Conservation (phyloP, 1,140 invertebrate genomes). For the Melanaphis sacchari region DNA sequence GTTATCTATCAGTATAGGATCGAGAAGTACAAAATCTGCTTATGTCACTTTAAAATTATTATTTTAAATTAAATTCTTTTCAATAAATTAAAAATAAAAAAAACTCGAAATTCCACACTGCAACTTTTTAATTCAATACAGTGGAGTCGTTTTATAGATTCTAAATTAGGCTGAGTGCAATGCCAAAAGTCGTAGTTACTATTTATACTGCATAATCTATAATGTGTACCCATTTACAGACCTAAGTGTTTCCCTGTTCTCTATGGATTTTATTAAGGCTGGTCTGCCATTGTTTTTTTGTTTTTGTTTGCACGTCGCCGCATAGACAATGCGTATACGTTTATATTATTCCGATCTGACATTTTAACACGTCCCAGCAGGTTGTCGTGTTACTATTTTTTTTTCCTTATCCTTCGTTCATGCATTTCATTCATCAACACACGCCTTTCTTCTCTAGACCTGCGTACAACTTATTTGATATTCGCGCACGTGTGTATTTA, state of each 20-base stretch:
- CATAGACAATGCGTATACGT: constrained; percentile 45
- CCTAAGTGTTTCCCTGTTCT: constrained; percentile 41
- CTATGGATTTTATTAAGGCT: constrained; percentile 40
- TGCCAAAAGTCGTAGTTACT: constrained; percentile 7
- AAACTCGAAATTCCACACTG: not conserved
- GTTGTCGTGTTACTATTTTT: constrained; percentile 54
- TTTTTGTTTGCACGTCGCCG: constrained; percentile 42
- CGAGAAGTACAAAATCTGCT: not conserved
- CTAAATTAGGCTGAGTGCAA: constrained; percentile 15
- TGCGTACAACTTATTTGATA: not conserved
- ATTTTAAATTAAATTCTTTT: not conserved
- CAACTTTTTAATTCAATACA: not conserved
- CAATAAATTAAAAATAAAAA: not conserved
- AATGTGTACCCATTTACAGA: constrained; percentile 29
- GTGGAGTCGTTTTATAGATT: not conserved
- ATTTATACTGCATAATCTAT: not conserved
- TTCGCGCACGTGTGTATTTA: not conserved
- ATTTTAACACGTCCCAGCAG: constrained; percentile 56
- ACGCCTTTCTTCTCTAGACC: not conserved
- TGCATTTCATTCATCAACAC: constrained; percentile 52
- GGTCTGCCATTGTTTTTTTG: constrained; percentile 49
- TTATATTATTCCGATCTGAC: constrained; percentile 51
- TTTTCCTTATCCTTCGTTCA: constrained; percentile 33
- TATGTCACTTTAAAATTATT: not conserved
- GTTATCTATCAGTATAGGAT: not conserved